A percentile compares a stretch with the other conserved stretches of the same genome.
Evolutionary conservation across 2,888 invertebrate species (phyloP).

Genomic region (Ochropleura plecta): DNA sequence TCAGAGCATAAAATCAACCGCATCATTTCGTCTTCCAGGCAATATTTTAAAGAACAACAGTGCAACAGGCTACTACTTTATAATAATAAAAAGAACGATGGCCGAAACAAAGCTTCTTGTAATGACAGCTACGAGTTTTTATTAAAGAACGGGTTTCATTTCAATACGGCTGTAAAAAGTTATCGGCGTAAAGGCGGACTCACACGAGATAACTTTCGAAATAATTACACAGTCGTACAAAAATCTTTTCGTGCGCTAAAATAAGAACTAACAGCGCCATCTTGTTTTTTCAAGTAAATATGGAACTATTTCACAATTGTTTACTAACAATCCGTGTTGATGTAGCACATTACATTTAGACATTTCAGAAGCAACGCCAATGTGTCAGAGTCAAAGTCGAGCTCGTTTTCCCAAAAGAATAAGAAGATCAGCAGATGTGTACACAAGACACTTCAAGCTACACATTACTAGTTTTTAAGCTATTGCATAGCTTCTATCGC

Average conservation of each 20-base stretch:
- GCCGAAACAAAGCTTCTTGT: slow-evolving; percentile 45
- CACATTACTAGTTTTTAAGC: no score
- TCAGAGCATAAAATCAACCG: slow-evolving; percentile 1
- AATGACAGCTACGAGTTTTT: slow-evolving; percentile 57
- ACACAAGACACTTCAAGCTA: no score
- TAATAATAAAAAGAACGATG: slow-evolving; percentile 40
- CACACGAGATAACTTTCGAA: slow-evolving; percentile 25
- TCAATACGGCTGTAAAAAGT: slow-evolving; percentile 54
- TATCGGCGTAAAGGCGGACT: slow-evolving; percentile 22
- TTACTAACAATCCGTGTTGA: not conserved
- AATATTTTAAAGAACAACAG: slow-evolving; percentile 26
- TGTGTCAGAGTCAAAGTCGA: not conserved
- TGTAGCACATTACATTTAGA: no score
- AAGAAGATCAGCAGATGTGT: no score
- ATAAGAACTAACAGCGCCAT: not conserved
- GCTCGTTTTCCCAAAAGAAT: no score
- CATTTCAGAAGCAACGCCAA: not conserved
- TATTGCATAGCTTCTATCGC: no score
- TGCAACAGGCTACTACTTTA: slow-evolving; percentile 25
- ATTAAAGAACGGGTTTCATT: slow-evolving; percentile 56
- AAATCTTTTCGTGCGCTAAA: not conserved
- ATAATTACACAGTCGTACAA: not conserved
- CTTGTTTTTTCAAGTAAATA: not conserved
- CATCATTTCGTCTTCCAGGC: not conserved
- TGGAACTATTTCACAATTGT: not conserved